Percentiles rank a stretch among this genome's conserved stretches.
Evolutionary conservation across 2,888 invertebrate species (phyloP).

Genomic region (Listrodromus nycthemerus): DNA sequence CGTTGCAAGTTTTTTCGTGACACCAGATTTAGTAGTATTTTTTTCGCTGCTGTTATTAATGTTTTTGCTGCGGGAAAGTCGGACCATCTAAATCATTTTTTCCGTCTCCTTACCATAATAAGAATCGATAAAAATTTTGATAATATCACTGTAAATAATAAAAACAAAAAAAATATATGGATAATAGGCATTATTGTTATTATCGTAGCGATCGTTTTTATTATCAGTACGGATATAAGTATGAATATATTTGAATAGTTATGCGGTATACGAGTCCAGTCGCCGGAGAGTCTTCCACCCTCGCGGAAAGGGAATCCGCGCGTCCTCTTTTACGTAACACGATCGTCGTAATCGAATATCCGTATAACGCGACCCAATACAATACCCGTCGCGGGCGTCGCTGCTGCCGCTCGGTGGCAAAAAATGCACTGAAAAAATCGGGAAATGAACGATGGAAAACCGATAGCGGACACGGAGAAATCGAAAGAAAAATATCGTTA

Average conservation of each 20-base stretch:
- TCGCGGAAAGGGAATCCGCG: constrained; percentile 27
- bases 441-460: constrained; percentile 56
- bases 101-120: no score
- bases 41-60: no score
- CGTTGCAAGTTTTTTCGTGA: no score
- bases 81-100: no score
- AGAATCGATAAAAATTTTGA: no score
- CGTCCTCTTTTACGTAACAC: constrained; percentile 57
- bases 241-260: not conserved
- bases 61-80: no score
- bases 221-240: not conserved
- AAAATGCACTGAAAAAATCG: constrained; percentile 47
- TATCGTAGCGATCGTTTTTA: no score
- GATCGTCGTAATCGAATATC: constrained; percentile 69
- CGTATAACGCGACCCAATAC: constrained; percentile 34
- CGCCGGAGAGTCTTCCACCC: constrained; percentile 40
- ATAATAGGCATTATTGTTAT: no score
- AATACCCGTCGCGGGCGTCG: constrained; percentile 33
- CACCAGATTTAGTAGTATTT: no score
- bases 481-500: constrained; percentile 53
- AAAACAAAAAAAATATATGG: no score
- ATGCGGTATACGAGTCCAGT: constrained; percentile 24
- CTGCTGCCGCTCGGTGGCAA: not conserved
- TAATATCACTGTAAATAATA: no score
- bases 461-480: constrained; percentile 47